phyloP scores from a whole-genome alignment of 1,140 invertebrate genomes.

The Diachasma alloeum region DNA sequence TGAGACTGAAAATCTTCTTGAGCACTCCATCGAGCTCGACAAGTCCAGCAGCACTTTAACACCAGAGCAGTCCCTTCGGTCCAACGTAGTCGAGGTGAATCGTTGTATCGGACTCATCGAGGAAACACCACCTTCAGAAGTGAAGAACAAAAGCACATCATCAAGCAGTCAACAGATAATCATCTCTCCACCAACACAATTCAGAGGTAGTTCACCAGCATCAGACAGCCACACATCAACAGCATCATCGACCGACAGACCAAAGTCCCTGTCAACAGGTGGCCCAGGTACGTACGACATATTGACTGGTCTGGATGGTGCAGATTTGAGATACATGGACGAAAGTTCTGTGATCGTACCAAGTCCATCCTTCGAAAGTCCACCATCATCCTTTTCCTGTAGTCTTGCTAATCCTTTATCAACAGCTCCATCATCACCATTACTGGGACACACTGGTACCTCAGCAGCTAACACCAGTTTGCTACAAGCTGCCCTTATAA shows the following conservation, averaged over 20 bases:
- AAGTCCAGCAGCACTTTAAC: constrained; percentile 62
- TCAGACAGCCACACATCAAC: constrained; percentile 63
- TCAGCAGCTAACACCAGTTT: constrained; percentile 68
- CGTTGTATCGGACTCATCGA: constrained; percentile 5
- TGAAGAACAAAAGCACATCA: constrained; percentile 18
- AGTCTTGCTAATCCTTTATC: constrained; percentile 61
- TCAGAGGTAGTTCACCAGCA: constrained; percentile 72
- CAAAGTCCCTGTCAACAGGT: constrained; percentile 67
- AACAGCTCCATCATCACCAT: constrained; percentile 68
- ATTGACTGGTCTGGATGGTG: constrained; percentile 79
- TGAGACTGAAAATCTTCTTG: constrained; percentile 68
- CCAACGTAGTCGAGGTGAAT: constrained; percentile 35
- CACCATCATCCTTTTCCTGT: constrained; percentile 72
- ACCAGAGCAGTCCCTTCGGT: constrained; percentile 53
- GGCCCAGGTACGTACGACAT: constrained; percentile 76
- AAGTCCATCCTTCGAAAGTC: constrained; percentile 78
- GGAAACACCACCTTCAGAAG: constrained; percentile 16
- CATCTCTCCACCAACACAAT: constrained; percentile 78
- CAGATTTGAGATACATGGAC: constrained; percentile 87
- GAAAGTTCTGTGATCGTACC: constrained; percentile 86
- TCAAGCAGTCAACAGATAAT: constrained; percentile 66
- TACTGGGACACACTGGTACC: constrained; percentile 53
- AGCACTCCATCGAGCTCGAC: constrained; percentile 50
- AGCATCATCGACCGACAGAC: constrained; percentile 68
- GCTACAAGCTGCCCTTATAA: constrained; percentile 74